Evolutionary conservation across 2,888 invertebrate genomes (phyloP).

Genomic region (Drosophila demipolita): DNA sequence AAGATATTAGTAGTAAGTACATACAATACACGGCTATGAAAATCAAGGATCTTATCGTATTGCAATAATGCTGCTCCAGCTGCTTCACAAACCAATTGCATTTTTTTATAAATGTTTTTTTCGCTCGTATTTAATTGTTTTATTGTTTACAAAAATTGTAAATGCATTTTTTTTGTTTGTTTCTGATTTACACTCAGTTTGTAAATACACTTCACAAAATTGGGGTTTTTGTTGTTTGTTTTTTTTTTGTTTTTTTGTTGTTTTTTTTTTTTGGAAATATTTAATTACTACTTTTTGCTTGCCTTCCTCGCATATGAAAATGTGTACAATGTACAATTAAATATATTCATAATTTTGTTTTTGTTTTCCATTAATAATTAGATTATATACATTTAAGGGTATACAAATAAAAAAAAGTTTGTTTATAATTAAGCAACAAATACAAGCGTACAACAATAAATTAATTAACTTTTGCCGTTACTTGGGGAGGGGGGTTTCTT

Average conservation of each 20-base stretch:
- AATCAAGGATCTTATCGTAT: slow-evolving; percentile 22
- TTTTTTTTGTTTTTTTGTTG: not conserved
- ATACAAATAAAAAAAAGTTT: slow-evolving; percentile 61
- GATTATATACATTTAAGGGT: slow-evolving; percentile 62
- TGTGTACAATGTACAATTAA: slow-evolving; percentile 44
- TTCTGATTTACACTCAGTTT: slow-evolving; percentile 41
- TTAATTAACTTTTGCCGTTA: slow-evolving; percentile 73
- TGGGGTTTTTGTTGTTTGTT: slow-evolving; percentile 6
- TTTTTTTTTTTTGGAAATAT: slow-evolving; percentile 27
- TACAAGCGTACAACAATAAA: slow-evolving; percentile 77
- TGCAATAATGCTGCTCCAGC: slow-evolving; percentile 13
- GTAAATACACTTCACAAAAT: slow-evolving; percentile 49
- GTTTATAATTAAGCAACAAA: slow-evolving; percentile 77
- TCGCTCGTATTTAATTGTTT: slow-evolving; percentile 58
- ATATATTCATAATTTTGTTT: slow-evolving; percentile 22
- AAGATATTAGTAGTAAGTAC: slow-evolving; percentile 3
- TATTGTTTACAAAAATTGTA: slow-evolving; percentile 65
- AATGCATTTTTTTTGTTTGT: slow-evolving; percentile 55
- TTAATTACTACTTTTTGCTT: slow-evolving; percentile 40
- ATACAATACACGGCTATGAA: slow-evolving; percentile 17
- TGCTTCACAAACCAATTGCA: slow-evolving; percentile 39
- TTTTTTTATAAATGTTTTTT: slow-evolving; percentile 36
- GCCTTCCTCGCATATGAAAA: slow-evolving; percentile 29
- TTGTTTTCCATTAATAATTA: slow-evolving; percentile 44
- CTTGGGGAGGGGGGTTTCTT: slow-evolving; percentile 39